Evolutionary conservation across 23 tunicate genomes (phyloP).

Genomic region (Halocynthia aurantium): DNA sequence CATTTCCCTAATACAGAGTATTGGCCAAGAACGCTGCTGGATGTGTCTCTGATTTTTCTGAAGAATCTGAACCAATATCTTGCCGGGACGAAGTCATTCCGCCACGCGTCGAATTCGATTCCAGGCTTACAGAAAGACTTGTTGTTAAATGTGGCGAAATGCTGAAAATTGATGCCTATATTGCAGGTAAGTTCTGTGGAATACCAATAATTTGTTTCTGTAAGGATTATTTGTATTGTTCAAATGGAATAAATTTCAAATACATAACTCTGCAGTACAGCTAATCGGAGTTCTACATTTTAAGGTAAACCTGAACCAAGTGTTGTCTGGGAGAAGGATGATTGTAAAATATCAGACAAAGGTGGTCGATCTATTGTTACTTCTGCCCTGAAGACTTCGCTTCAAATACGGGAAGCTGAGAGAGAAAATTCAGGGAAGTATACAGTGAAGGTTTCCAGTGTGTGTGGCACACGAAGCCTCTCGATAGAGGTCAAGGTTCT

Average conservation of each 20-base stretch:
- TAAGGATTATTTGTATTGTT: too few relatives aligned
- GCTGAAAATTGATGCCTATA: slow-evolving; percentile 67
- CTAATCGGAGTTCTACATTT: background rate
- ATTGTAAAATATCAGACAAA: background rate
- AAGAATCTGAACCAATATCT: slow-evolving; percentile 27
- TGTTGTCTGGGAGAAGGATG: slow-evolving; percentile 73
- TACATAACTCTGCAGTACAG: too few relatives aligned
- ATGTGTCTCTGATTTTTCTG: slow-evolving; percentile 33
- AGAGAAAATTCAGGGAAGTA: slow-evolving; percentile 16
- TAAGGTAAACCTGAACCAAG: slow-evolving; percentile 62
- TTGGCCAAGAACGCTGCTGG: slow-evolving; percentile 92
- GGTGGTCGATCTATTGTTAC: slow-evolving; percentile 5
- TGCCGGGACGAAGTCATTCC: slow-evolving; percentile 36
- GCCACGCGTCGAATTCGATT: slow-evolving; percentile 73
- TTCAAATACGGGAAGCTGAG: slow-evolving; percentile 8
- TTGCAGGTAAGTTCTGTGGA: slow-evolving; percentile 49
- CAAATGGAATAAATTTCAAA: too few relatives aligned
- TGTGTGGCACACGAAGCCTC: slow-evolving; percentile 39
- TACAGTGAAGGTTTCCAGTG: slow-evolving; percentile 9
- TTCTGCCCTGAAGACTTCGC: background rate
- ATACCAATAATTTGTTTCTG: too few relatives aligned
- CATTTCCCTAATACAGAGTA: slow-evolving; percentile 31
- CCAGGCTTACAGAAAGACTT: slow-evolving; percentile 35
- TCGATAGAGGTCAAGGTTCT: slow-evolving; percentile 67
- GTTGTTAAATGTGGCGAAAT: slow-evolving; percentile 67